Percentiles rank a stretch among this genome's conserved stretches.
Evolutionary conservation across 2,113 vertebrate genomes (phyloP).

Genomic region (Halcyon malimbica): DNA sequence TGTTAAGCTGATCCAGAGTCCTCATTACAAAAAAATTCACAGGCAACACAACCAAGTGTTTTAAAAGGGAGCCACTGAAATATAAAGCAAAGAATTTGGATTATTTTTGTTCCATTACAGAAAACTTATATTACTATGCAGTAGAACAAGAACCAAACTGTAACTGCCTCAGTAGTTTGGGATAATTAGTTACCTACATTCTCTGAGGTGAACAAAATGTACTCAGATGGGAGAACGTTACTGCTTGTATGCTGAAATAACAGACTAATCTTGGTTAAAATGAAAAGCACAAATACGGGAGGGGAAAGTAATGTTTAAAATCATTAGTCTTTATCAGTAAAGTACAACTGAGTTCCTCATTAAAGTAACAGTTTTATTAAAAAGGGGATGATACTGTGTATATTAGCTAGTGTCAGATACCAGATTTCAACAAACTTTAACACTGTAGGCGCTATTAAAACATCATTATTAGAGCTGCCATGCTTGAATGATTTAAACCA

Average conservation of each 20-base stretch:
- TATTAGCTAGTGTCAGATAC: conserved; percentile 77
- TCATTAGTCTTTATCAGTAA: conserved; percentile 79
- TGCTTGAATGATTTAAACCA: conserved; percentile 74
- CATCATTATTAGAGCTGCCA: conserved; percentile 81
- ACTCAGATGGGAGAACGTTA: conserved; percentile 69
- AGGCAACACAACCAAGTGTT: conserved; percentile 64
- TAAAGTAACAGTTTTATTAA: conserved; percentile 80
- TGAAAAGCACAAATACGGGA: conserved; percentile 78
- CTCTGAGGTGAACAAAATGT: conserved; percentile 75
- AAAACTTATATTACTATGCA: conserved; percentile 73
- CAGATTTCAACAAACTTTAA: conserved; percentile 80
- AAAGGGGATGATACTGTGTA: conserved; percentile 76
- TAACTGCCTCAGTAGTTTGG: conserved; percentile 72
- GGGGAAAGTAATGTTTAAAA: conserved; percentile 74
- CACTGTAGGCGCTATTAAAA: conserved; percentile 79
- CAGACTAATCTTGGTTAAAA: conserved; percentile 71
- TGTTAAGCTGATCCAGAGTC: conserved; percentile 77
- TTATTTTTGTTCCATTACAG: conserved; percentile 76
- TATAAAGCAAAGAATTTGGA: conserved; percentile 72
- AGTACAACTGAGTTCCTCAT: conserved; percentile 76
- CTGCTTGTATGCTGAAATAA: conserved; percentile 71
- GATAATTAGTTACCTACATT: conserved; percentile 81
- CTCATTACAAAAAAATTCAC: conserved; percentile 77
- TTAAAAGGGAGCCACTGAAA: conserved; percentile 68
- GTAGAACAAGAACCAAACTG: conserved; percentile 73